These are phyloP conservation scores for Geotrupes spiniger DNA, from an alignment of 2,888 invertebrate species.

Conservation along the genomic window DNA sequence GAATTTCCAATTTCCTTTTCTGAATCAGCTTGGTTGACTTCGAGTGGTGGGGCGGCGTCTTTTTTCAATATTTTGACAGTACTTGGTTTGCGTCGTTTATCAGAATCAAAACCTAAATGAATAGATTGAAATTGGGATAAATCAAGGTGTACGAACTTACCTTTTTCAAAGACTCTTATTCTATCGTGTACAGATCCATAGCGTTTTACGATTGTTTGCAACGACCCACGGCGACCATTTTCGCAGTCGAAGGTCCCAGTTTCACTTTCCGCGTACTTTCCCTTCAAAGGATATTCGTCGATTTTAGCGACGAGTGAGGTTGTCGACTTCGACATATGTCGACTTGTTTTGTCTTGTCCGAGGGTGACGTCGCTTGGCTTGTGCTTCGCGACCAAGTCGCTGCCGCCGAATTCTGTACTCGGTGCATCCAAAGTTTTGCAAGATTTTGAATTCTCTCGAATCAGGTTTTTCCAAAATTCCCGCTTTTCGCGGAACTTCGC, in stretches of 20 bases:
- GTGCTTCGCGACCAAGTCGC: constrained; percentile 6
- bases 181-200: constrained; percentile 6
- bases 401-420: too few species aligned
- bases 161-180: constrained; percentile 18
- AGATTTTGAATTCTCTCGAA: constrained; percentile 4
- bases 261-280: too few species aligned
- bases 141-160: too few species aligned
- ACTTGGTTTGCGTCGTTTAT: too few species aligned
- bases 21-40: neutral
- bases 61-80: neutral
- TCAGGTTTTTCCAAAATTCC: constrained; percentile 17
- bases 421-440: neutral
- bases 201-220: neutral
- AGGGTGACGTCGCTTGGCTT: neutral
- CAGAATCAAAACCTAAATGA: too few species aligned
- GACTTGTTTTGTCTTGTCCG: neutral
- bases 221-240: too few species aligned
- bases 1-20: constrained; percentile 3
- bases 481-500: constrained; percentile 14
- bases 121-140: too few species aligned
- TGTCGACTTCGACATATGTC: constrained; percentile 5
- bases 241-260: too few species aligned
- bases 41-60: too few species aligned
- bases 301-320: too few species aligned
- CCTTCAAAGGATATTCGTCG: too few species aligned